phyloP scores from a whole-genome alignment of 1,140 invertebrate genomes.

The Diabrotica undecimpunctata region DNA sequence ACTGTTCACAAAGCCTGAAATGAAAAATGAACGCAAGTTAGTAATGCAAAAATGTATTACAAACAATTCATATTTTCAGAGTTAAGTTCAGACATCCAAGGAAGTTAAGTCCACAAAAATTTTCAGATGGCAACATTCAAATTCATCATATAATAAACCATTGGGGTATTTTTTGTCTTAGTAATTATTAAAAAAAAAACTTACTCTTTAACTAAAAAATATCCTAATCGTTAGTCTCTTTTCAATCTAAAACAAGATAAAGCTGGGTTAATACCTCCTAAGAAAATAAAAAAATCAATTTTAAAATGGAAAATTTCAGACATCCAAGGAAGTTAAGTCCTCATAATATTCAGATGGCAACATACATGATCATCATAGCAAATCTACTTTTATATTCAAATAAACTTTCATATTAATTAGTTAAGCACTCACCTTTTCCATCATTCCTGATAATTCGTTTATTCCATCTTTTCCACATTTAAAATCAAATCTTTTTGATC shows the following conservation, averaged over 20 bases:
- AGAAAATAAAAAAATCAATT: neutral
- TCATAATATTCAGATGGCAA: slow-evolving; percentile 16
- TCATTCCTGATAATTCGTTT: too few relatives aligned
- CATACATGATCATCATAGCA: slow-evolving; percentile 10
- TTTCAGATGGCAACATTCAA: slow-evolving; percentile 11
- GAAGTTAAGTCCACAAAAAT: slow-evolving; percentile 8
- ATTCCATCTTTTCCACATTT: too few relatives aligned
- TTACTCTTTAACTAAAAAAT: neutral
- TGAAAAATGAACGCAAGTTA: too few relatives aligned
- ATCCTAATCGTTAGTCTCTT: neutral
- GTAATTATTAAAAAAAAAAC: too few relatives aligned
- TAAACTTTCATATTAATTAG: too few relatives aligned
- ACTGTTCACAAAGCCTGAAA: too few relatives aligned
- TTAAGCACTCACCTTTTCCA: too few relatives aligned
- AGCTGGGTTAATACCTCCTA: neutral
- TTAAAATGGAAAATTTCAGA: slow-evolving; percentile 1
- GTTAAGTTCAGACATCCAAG: slow-evolving; percentile 12
- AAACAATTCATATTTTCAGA: neutral
- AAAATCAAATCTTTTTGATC: too few relatives aligned
- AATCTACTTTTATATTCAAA: neutral
- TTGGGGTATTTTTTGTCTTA: neutral
- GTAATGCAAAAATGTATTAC: too few relatives aligned
- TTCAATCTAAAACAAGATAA: neutral
- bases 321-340: slow-evolving; percentile 17
- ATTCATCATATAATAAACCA: slow-evolving; percentile 1